Percentiles rank a stretch among this genome's conserved stretches.
Conservation (phyloP, 2,888 invertebrate genomes). For the Caenorhabditis sp. region DNA sequence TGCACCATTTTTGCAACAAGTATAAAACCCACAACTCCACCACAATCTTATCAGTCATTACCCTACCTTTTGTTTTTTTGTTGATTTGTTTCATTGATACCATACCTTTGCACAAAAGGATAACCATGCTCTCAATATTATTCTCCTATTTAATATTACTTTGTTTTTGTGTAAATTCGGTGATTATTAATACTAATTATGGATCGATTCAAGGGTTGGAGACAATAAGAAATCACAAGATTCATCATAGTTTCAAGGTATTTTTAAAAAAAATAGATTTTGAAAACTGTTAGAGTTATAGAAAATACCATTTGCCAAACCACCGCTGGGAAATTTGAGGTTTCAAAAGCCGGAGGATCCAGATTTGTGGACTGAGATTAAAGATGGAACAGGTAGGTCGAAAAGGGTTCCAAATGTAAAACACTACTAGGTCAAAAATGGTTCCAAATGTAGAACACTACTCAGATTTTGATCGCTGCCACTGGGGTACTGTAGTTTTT, state of each 20-base stretch:
- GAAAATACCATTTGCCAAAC: slow-evolving; percentile 56
- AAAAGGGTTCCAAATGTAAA: no score
- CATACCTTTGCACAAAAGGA: no score
- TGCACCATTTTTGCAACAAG: no score
- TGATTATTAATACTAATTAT: slow-evolving; percentile 8
- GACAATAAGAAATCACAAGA: neutral
- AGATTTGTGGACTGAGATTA: slow-evolving; percentile 49
- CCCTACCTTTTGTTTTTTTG: no score
- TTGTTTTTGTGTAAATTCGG: neutral
- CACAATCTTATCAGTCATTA: no score
- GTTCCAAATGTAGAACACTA: no score
- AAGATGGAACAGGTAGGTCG: slow-evolving; percentile 41
- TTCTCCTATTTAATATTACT: neutral
- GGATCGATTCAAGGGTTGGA: slow-evolving; percentile 14
- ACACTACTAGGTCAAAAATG: no score
- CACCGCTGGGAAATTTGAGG: slow-evolving; percentile 57
- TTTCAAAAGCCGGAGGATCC: slow-evolving; percentile 44
- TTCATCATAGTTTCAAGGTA: slow-evolving; percentile 2
- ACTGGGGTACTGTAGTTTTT: no score
- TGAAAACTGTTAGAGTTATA: slow-evolving; percentile 12
- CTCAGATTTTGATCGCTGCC: no score
- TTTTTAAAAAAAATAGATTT: neutral
- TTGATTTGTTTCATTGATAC: no score
- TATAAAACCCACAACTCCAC: no score
- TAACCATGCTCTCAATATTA: slow-evolving; percentile 6